phyloP scores from a whole-genome alignment of 1,140 invertebrate genomes.

The Bombus soroeensis region DNA sequence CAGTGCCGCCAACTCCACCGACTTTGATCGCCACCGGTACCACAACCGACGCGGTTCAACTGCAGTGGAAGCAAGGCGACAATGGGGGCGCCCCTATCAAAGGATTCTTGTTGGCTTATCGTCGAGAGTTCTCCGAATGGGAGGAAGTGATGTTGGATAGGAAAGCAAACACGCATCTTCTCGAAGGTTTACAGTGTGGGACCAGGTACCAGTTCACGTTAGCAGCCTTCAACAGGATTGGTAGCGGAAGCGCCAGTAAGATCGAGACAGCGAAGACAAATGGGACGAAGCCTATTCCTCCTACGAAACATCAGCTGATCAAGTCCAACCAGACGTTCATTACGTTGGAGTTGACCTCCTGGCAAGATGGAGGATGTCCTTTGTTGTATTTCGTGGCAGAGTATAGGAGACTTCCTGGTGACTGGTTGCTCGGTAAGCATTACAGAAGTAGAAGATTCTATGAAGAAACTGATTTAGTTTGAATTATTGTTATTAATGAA shows the following conservation, averaged over 20 bases:
- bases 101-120: slow-evolving; percentile 84
- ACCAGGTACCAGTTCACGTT: slow-evolving; percentile 84
- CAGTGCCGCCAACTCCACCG: slow-evolving; percentile 82
- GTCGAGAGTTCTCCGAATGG: slow-evolving; percentile 85
- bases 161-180: slow-evolving; percentile 81
- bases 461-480: background rate
- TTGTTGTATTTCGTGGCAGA: slow-evolving; percentile 86
- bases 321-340: slow-evolving; percentile 86
- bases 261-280: slow-evolving; percentile 84
- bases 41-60: slow-evolving; percentile 80
- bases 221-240: slow-evolving; percentile 84
- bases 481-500: background rate
- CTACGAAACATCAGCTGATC: slow-evolving; percentile 82
- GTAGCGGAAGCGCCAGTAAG: slow-evolving; percentile 83
- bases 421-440: slow-evolving; percentile 80
- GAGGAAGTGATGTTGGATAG: slow-evolving; percentile 82
- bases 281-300: slow-evolving; percentile 84
- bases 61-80: slow-evolving; percentile 84
- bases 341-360: slow-evolving; percentile 85
- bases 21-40: slow-evolving; percentile 81
- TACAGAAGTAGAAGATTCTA: background rate
- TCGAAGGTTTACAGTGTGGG: slow-evolving; percentile 85
- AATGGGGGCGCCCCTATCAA: slow-evolving; percentile 83
- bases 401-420: slow-evolving; percentile 83
- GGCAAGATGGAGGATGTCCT: slow-evolving; percentile 87